Evolutionary conservation across 2,797 vertebrate species (phyloP).

Genomic region (Sebastes diaconus): DNA sequence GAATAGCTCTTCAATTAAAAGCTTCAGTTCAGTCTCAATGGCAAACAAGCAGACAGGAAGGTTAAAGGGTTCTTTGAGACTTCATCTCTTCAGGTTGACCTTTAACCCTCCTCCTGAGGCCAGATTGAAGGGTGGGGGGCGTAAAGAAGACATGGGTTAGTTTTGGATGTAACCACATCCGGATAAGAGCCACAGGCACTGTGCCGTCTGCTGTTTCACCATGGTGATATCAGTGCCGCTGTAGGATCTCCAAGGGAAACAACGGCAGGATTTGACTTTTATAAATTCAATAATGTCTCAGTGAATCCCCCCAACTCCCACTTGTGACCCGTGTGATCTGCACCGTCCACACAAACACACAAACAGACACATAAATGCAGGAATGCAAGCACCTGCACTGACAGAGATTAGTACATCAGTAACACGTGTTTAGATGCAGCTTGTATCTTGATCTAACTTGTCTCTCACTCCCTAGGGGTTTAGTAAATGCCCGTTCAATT

Average conservation of each 20-base stretch:
- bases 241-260: slow-evolving; percentile 66
- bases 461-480: slow-evolving; percentile 49
- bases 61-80: background rate
- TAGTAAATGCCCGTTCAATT: slow-evolving; percentile 65
- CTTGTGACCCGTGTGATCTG: slow-evolving; percentile 27
- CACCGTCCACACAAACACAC: slow-evolving; percentile 22
- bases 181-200: slow-evolving; percentile 43
- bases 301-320: slow-evolving; percentile 25
- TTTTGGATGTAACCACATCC: slow-evolving; percentile 56
- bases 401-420: slow-evolving; percentile 34
- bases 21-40: background rate
- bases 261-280: slow-evolving; percentile 65
- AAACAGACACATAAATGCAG: background rate
- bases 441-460: slow-evolving; percentile 49
- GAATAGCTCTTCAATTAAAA: background rate
- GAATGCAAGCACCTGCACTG: slow-evolving; percentile 34
- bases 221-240: slow-evolving; percentile 39
- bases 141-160: slow-evolving; percentile 15
- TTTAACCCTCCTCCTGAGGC: slow-evolving; percentile 21
- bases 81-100: slow-evolving; percentile 18
- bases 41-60: background rate
- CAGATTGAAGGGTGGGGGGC: background rate
- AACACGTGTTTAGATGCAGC: slow-evolving; percentile 48
- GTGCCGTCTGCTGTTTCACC: slow-evolving; percentile 48
- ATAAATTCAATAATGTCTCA: slow-evolving; percentile 60